phyloP scores from a whole-genome alignment of 2,113 vertebrate species.

The Heptranchias perlo region DNA sequence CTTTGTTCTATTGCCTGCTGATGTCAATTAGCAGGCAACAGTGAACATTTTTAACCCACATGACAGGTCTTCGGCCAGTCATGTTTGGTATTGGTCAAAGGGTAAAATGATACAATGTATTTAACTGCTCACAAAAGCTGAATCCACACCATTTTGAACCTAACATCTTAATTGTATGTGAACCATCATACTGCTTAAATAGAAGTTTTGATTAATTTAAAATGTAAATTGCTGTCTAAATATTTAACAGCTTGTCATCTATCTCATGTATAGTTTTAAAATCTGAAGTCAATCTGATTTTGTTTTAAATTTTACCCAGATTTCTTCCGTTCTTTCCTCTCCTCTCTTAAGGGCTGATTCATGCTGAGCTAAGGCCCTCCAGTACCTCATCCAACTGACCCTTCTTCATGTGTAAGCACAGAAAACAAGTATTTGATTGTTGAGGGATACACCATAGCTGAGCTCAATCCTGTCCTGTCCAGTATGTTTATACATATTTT shows the following conservation, averaged over 20 bases:
- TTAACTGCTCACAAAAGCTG: background rate
- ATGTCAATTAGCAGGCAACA: background rate
- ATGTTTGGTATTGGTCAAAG: background rate
- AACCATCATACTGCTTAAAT: background rate
- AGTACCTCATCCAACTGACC: background rate
- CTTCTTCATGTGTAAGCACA: background rate
- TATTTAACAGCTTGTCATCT: background rate
- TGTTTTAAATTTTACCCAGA: background rate
- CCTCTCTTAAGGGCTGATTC: background rate
- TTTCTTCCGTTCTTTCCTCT: background rate
- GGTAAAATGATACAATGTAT: conserved; percentile 9
- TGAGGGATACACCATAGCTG: background rate
- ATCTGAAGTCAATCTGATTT: background rate
- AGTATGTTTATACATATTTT: background rate
- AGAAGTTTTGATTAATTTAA: background rate
- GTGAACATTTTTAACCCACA: background rate
- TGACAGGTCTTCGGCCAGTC: background rate
- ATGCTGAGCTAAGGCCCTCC: background rate
- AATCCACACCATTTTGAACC: background rate
- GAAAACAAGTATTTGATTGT: background rate
- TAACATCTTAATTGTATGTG: background rate
- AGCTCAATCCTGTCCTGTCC: background rate
- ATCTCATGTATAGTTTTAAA: background rate
- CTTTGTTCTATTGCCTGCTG: background rate
- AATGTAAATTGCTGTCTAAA: background rate